These are phyloP conservation scores for Drosophila gaucha DNA, from an alignment of 2,888 invertebrate species.

Conservation along the genomic window DNA sequence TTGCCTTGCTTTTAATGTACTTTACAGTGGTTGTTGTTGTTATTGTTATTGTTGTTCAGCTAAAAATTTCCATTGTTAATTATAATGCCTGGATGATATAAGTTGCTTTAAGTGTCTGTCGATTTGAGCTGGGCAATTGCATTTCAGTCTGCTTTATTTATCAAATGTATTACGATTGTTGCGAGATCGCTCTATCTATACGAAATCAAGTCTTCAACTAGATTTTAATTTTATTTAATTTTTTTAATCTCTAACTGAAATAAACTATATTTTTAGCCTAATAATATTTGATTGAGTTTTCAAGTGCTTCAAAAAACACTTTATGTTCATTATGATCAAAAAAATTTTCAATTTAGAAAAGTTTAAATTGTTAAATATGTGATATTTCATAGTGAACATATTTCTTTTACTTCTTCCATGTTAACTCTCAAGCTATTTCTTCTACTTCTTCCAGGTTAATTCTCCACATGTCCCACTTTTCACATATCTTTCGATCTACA, in stretches of 20 bases:
- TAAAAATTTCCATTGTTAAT: slow-evolving; percentile 39
- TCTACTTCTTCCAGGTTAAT: neutral
- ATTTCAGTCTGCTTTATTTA: slow-evolving; percentile 1
- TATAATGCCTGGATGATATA: slow-evolving; percentile 25
- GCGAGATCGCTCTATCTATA: too few relatives aligned
- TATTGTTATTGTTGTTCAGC: neutral
- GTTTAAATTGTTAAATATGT: too few relatives aligned
- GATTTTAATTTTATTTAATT: neutral
- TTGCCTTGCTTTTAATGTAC: slow-evolving; percentile 18
- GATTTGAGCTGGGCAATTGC: slow-evolving; percentile 1
- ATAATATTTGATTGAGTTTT: too few relatives aligned
- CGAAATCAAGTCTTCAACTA: neutral
- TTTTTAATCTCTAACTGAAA: neutral
- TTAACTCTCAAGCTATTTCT: neutral
- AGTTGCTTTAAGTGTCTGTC: neutral
- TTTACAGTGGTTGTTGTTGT: slow-evolving; percentile 1
- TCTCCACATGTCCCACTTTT: too few relatives aligned
- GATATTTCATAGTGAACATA: too few relatives aligned
- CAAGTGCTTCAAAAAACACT: too few relatives aligned
- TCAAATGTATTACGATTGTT: neutral
- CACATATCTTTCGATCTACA: neutral
- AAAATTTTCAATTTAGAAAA: too few relatives aligned
- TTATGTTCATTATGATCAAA: too few relatives aligned
- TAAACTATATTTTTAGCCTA: neutral
- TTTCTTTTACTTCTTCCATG: neutral